These are phyloP conservation scores for Chaetogeoica ovagalla DNA, from an alignment of 2,888 invertebrate species.

Conservation along the genomic window DNA sequence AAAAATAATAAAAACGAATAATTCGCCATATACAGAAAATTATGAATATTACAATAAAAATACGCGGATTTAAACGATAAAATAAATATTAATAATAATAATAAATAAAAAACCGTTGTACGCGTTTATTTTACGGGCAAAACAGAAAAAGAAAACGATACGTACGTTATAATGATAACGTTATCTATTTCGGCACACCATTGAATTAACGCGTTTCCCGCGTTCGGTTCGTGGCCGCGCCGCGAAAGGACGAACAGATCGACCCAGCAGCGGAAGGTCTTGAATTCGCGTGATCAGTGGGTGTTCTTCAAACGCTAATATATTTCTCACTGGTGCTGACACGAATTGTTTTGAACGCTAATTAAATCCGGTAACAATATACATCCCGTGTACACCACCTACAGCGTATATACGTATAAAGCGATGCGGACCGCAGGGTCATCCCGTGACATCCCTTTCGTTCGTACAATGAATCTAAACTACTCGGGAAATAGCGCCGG, in stretches of 20 bases:
- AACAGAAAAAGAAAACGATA: no score
- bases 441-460: constrained; percentile 15
- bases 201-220: not conserved
- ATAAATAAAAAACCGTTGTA: no score
- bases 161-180: no score
- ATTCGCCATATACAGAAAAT: no score
- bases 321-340: constrained; percentile 9
- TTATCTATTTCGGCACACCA: no score
- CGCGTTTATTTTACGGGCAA: no score
- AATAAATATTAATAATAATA: no score
- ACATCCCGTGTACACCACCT: not conserved
- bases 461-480: not conserved
- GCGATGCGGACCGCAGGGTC: not conserved
- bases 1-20: no score
- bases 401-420: no score
- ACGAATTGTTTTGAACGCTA: constrained; percentile 31
- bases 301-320: constrained; percentile 18
- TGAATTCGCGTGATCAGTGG: not conserved
- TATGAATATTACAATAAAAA: no score
- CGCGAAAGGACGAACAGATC: not conserved
- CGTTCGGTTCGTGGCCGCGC: not conserved
- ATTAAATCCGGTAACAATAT: constrained; percentile 38
- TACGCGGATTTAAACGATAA: no score
- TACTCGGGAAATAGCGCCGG: not conserved
- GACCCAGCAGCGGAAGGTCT: constrained; percentile 21